Evolutionary conservation across 2,113 vertebrate species (phyloP).

Genomic region (Crypturellus undulatus): DNA sequence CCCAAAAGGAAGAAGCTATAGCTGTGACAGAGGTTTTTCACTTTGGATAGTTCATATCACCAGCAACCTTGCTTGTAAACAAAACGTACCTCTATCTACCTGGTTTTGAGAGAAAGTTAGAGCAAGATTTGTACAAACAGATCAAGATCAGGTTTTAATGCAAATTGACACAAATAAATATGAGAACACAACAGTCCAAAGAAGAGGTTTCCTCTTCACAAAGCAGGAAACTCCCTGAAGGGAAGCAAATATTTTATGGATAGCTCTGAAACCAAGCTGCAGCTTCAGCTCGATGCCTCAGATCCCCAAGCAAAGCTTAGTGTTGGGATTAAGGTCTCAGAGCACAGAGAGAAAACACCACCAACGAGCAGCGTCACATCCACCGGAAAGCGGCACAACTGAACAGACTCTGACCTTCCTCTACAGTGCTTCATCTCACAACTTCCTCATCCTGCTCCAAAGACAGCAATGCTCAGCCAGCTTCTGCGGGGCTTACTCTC

Average conservation of each 20-base stretch:
- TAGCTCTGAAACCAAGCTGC: neutral
- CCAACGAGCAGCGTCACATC: neutral
- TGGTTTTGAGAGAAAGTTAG: neutral
- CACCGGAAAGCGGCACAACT: neutral
- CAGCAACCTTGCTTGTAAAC: neutral
- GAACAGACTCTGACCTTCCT: neutral
- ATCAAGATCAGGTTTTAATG: neutral
- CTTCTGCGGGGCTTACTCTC: neutral
- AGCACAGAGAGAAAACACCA: neutral
- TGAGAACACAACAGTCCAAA: neutral
- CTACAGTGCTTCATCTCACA: neutral
- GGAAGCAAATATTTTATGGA: neutral
- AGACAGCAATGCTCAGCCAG: neutral
- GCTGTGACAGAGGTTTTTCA: neutral
- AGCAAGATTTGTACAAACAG: neutral
- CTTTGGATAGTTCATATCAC: neutral
- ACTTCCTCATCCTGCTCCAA: neutral
- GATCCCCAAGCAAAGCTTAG: neutral
- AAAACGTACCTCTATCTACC: neutral
- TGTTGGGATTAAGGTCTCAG: neutral
- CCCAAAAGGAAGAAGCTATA: neutral
- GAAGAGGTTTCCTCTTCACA: neutral
- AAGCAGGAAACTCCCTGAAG: neutral
- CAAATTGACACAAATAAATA: conserved; percentile 7
- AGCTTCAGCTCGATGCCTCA: neutral